Percentiles rank a stretch among this genome's conserved stretches.
Conservation (phyloP, 1,140 invertebrate species). For the Euwallacea fornicatus region DNA sequence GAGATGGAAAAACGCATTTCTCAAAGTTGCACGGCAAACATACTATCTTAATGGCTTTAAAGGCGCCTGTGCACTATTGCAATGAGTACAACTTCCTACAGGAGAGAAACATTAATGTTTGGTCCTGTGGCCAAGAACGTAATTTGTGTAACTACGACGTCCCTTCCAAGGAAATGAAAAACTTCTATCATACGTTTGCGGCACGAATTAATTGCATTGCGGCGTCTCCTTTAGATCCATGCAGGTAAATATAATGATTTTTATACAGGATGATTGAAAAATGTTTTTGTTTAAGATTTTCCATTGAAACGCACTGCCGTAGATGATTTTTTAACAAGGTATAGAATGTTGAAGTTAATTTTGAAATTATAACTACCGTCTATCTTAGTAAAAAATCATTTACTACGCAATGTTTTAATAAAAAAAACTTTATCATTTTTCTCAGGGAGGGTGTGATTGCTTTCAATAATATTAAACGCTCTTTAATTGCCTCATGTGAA, state of each 20-base stretch:
- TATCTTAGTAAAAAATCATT: no score
- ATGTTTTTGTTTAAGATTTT: no score
- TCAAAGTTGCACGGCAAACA: constrained; percentile 56
- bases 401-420: no score
- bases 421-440: no score
- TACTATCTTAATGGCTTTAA: not conserved
- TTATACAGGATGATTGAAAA: not conserved
- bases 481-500: constrained; percentile 19
- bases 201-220: constrained; percentile 67
- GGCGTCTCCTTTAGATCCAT: constrained; percentile 70
- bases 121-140: constrained; percentile 67
- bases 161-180: constrained; percentile 13
- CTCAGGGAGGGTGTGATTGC: no score
- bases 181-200: constrained; percentile 64
- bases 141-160: constrained; percentile 42
- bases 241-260: constrained; percentile 52
- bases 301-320: no score
- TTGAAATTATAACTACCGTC: not conserved
- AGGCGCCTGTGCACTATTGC: constrained; percentile 37
- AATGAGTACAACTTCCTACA: constrained; percentile 38
- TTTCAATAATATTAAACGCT: not conserved
- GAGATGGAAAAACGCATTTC: constrained; percentile 38
- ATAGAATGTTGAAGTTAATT: not conserved
- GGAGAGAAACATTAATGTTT: constrained; percentile 51
- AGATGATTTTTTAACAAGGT: no score